Evolutionary conservation across 2,113 vertebrate genomes (phyloP).

Genomic region (Psettodes erumei): DNA sequence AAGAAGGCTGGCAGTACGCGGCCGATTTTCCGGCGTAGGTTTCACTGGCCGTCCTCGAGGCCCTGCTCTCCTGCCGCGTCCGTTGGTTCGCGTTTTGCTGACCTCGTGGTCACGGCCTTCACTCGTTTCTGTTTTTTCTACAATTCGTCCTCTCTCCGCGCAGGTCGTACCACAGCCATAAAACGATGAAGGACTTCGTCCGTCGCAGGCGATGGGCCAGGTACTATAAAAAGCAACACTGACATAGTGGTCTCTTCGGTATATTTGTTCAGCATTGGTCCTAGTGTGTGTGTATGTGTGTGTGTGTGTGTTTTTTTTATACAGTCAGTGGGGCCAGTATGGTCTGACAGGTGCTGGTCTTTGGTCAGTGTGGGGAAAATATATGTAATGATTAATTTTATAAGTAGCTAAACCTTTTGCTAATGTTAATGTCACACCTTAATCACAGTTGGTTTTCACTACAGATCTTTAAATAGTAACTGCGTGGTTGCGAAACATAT

Average conservation of each 20-base stretch:
- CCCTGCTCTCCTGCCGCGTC: neutral
- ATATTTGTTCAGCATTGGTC: constrained; percentile 24
- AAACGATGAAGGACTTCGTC: constrained; percentile 98
- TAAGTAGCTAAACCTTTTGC: neutral
- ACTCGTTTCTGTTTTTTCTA: constrained; percentile 1
- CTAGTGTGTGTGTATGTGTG: neutral
- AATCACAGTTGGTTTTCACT: neutral
- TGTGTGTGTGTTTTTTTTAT: neutral
- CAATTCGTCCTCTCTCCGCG: constrained; percentile 27
- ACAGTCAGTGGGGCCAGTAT: neutral
- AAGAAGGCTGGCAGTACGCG: constrained; percentile 97
- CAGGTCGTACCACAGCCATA: constrained; percentile 95
- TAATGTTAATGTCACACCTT: neutral
- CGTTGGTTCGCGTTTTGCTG: neutral
- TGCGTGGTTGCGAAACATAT: neutral
- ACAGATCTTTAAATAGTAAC: neutral
- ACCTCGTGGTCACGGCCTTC: neutral
- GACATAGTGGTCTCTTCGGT: neutral
- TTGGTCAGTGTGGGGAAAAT: neutral
- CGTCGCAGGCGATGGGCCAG: constrained; percentile 95
- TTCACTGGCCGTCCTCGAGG: neutral
- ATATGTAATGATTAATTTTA: neutral
- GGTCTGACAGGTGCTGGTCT: neutral
- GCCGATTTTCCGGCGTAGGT: constrained; percentile 96
- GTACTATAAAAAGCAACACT: constrained; percentile 74